Evolutionary conservation across 1,140 invertebrate species (phyloP), one percentile per base, ranked within the genome.

Genomic region (Cyclina sinensis): DNA sequence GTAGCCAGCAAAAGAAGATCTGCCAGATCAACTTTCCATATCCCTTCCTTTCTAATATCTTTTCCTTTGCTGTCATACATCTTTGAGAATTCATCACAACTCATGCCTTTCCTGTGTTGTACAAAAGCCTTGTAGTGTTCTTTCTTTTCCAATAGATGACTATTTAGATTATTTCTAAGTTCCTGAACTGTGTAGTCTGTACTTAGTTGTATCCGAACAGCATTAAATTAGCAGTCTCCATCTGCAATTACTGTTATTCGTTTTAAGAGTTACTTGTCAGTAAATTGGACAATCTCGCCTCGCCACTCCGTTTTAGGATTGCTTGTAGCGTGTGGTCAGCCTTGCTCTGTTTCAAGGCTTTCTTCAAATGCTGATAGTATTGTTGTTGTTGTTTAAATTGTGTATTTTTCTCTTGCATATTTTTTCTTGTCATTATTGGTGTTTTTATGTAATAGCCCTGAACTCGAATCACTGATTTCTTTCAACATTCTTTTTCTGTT

Each of bases 171-270:
- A 3, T 5, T 2, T 7, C 74, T 1, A 9, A 51, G 24, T 7
- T 46, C n/a, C 5, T 35, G 4, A 11, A 51, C n/a, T 4, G n/a
- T 14, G 48, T 51, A 21, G 7, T 5, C 12, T 78, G 37, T 12
- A 18, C 27, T 48, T 2, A 46, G 16, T 48, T 51, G 74, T 14
- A 18, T 14, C 16, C 24, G 11, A 3, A 78, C 18, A 27, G 74
- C 39, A 78, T 78, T 78, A n/a, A 51, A 78, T 24, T 39, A 78
- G 27, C 74, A 78, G 32, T 78, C 27, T 1, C 74, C 74, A 54
- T 78, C 74, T 30, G 39, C 1, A 24, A 14, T 27, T 30, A 78
- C 39, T 12, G 0, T 46, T 51, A 21, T 21, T 24, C 24, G 5
- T 18, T 51, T 3, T 27, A 78, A 0, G 3, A n/a, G 51, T 51